Base-by-base conservation (phyloP, 1,140 invertebrate genomes). In the Nebria ingens region DNA sequence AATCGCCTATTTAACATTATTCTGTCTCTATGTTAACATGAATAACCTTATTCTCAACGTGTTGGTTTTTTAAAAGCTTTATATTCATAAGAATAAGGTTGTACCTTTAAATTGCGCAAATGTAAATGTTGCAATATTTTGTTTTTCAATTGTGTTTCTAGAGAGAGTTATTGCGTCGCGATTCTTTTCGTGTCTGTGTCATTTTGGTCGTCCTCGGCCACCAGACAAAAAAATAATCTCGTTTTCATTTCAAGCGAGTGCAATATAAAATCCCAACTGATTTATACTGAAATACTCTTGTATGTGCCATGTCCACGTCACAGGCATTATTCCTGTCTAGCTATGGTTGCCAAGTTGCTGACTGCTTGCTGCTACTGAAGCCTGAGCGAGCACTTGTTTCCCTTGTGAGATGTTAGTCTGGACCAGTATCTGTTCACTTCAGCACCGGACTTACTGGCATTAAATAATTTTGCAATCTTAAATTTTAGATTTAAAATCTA, bases 241-340 rank as follows among this genome's bases (percentile, higher is more conserved):
- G 40, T 17, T 45, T 17, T 45, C 40, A 45, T 45, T 45, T 45
- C 40, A 6, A 12, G 40, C 6, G 40, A 45, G 17, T 11, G 40
- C 40, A 45, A 45, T 45, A 45, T 45, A 45, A 45, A 45, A 45
- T 45, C 40, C 40, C 40, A 17, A 9, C 40, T 45, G 40, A 45
- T 45, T 45, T 45, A 45, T 45, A 17, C 40, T 45, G 40, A 45
- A 45, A 45, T 45, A 45, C 6, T 45, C 6, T 45, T 45, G 40
- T 45, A 45, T 45, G 15, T 45, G 40, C 40, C 40, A 45, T 45
- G 40, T 45, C 15, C 40, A 45, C 40, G 40, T 45, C 40, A 45
- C 6, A 17, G 6, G 40, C 40, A 45, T 45, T 45, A 45, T 45
- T 45, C 15, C 25, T 34, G 6, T n/a, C 25, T 6, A 9, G 6